Base-by-base conservation (phyloP, 2,888 invertebrate species). In the Drosophila phalerata region DNA sequence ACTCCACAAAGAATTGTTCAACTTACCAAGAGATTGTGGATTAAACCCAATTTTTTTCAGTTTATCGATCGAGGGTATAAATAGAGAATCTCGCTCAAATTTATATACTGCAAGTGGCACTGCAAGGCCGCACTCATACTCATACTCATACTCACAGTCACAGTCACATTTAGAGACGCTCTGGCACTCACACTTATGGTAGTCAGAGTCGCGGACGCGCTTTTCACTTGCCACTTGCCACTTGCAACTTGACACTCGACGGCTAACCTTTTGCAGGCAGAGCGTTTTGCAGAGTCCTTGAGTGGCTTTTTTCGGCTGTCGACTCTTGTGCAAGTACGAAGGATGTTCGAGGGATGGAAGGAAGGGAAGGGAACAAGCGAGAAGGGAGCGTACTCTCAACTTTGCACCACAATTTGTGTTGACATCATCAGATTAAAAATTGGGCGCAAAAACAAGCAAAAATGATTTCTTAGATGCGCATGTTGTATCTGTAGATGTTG, bases 401-500 rank as follows among this genome's bases (percentile, higher is more conserved):
- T 73, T 68, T 73, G 77, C 67, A 69, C 88, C 89, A 88, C 85
- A 85, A 85, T 89, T 85, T 85, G 85, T 89, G 85, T 85, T 85
- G 85, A 88, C 85, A 85, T 85, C 85, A 85, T 85, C 88, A 85
- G 85, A 85, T 85, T 89, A 86, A 88, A 89, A 89, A 89, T 85
- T 85, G 88, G 75, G 81, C 69, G 68, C 76, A 65, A 81, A 85
- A 85, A 86, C 76, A 77, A 77, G 66, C 71, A 71, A 72, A 82
- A 85, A 89, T 87, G 69, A 89, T 85, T 85, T 81, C 77, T 79
- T 76, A 78, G 83, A 63, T 72, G 71, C 69, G 56, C 67, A 53
- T 55, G 62, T 55, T 55, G 43, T 55, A 43, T 32, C 37, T 51
- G 45, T 47, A 38, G 43, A 42, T 60, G 51, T 28, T 60, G 28